Base-by-base conservation (phyloP, 2,797 vertebrate species). In the Otolemur crassicaudatus region DNA sequence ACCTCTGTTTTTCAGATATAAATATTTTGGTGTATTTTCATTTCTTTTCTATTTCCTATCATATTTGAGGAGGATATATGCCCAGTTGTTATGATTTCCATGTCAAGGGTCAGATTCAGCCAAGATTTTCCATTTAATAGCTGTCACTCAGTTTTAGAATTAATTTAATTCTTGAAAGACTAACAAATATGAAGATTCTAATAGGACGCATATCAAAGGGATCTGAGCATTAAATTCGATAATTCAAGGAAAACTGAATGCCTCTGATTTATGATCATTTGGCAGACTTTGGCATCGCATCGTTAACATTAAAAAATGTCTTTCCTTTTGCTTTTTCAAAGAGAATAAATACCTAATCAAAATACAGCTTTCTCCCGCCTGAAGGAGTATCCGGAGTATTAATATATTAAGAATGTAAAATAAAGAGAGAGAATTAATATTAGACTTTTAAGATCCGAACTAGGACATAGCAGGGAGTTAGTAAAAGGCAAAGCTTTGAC, bases 221-320 rank as follows among this genome's bases (percentile, higher is more conserved):
- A 5, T 80, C 22, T 83, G 37, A 90, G 8, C 23, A 31, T 80
- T 80, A 87, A 58, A 96, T 83, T 84, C 60, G 53, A 58, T 84
- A 84, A 92, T 72, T 94, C 61, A 90, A 77, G 17, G 34, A 80
- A 87, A 37, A 1, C 65, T 63, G 29, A 72, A 67, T 16, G 84
- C 56, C 56, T 81, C 23, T 81, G 85, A 83, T 37, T 87, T 75
- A 75, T 91, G 40, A 96, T 79, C 37, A 67, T 60, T 86, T 95
- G 31, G 58, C 20, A 87, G 61, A 81, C 34, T 43, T 65, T 90
- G 31, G 14, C 84, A 2, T 92, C 86, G 40, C 53, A 82, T 17
- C 7, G 60, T 86, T 86, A 91, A 65, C 37, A 63, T 69, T 86
- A 43, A 95, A 69, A 77, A 29, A 29, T 2, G 0, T n/a, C 43